Percentiles rank a stretch among this genome's conserved stretches.
These are phyloP conservation scores for Orchesellides sinensis DNA, from an alignment of 2,888 invertebrate species.

Conservation along the genomic window DNA sequence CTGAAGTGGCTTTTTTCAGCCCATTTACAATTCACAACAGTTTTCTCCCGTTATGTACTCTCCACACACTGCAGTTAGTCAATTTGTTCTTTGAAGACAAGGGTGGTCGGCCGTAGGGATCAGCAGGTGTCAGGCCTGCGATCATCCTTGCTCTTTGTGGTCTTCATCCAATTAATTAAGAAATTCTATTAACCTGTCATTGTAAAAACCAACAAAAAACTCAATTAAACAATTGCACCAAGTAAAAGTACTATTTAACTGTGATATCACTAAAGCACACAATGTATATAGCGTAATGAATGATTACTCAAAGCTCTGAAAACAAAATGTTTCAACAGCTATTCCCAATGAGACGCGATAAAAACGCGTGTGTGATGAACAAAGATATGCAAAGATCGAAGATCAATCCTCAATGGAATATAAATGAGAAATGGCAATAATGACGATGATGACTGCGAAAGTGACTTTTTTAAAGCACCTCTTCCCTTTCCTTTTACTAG, in stretches of 20 bases:
- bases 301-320: background rate
- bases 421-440: conserved; percentile 23
- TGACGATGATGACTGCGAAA: conserved; percentile 17
- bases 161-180: conserved; percentile 45
- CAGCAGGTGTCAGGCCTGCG: conserved; percentile 42
- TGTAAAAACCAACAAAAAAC: conserved; percentile 37
- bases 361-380: background rate
- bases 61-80: background rate
- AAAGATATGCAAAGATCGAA: conserved; percentile 32
- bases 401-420: conserved; percentile 39
- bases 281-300: too few species aligned
- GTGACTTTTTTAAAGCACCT: conserved; percentile 13
- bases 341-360: background rate
- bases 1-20: background rate
- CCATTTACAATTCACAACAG: conserved; percentile 25
- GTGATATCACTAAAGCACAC: background rate
- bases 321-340: conserved; percentile 1
- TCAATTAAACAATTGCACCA: conserved; percentile 18
- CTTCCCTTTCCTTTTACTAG: conserved; percentile 5
- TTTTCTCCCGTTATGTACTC: background rate
- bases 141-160: conserved; percentile 37
- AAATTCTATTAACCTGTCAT: conserved; percentile 52
- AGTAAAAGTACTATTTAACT: background rate
- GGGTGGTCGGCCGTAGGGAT: conserved; percentile 26
- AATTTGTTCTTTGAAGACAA: background rate